Evolutionary conservation across 2,888 invertebrate species (phyloP).

Genomic region (Acanthosoma haemorrhoidale): DNA sequence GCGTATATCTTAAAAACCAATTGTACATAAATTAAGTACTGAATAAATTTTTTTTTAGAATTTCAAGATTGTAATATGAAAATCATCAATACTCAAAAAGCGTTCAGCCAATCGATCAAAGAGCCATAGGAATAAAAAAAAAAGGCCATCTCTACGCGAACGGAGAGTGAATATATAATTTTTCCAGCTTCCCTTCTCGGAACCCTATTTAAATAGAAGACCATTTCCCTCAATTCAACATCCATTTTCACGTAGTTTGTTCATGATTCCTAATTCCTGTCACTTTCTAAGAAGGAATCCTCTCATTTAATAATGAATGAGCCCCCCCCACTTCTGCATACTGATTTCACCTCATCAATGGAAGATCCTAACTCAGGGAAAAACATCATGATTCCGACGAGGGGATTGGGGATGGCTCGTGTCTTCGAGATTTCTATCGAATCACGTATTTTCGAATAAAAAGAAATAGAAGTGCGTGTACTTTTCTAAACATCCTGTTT

Average conservation of each 20-base stretch:
- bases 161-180: not conserved
- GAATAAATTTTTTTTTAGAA: too few relatives aligned
- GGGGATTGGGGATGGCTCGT: not conserved
- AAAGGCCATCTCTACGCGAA: not conserved
- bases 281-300: not conserved
- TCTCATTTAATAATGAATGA: conserved; percentile 12
- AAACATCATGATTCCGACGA: conserved; percentile 3
- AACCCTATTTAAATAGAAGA: not conserved
- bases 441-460: too few relatives aligned
- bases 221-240: not conserved
- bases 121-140: conserved; percentile 5
- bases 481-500: too few relatives aligned
- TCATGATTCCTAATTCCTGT: conserved; percentile 2
- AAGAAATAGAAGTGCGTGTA: too few relatives aligned
- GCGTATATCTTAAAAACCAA: too few relatives aligned
- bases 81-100: not conserved
- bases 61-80: too few relatives aligned
- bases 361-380: not conserved
- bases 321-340: not conserved
- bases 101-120: not conserved
- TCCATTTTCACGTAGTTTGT: not conserved
- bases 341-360: not conserved
- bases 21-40: too few relatives aligned
- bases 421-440: too few relatives aligned
- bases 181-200: not conserved